Evolutionary conservation across 2,113 vertebrate species (phyloP), one percentile per base, ranked within the genome.

Genomic region (Cebus imitator): DNA sequence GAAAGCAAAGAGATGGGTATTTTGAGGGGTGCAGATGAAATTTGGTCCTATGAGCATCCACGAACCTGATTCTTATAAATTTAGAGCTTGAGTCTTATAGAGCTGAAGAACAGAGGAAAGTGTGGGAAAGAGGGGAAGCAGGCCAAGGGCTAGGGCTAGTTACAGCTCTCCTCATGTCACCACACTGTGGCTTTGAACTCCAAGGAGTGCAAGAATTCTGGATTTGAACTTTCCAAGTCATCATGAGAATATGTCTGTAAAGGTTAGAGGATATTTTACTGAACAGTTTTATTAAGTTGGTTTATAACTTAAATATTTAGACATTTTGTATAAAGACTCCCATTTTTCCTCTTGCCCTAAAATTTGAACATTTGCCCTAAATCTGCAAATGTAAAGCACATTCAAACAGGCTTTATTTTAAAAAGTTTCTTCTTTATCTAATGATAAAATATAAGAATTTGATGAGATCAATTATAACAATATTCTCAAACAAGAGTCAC

Each of bases 351-450:
- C 66, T 95, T 93, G n/a, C 50, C 21, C 17, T 72, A 57, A 75
- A 76, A 94, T 70, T 23, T 87, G n/a, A 45, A 93, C 48, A 45
- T 86, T 40, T 96, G 73, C 11, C 25, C 18, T 87, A 73, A 82
- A 64, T 80, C 37, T 84, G 52, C 20, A 93, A 76, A 84, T 73
- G 27, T 25, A 83, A 82, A 61, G 17, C 35, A 92, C 9, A 80
- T 61, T 92, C 79, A 81, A 30, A 75, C 20, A 20, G 18, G 45
- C 25, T 32, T 25, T 50, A 85, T 57, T 73, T 70, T 79, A 14
- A 92, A 52, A 73, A 70, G 23, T 48, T 92, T 86, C 55, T 75
- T 92, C 57, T 61, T 76, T 80, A 82, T 92, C 58, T 87, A 78
- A 82, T 43, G n/a, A 72, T 73, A 40, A 95, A 80, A 78, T 23